These are phyloP conservation scores for Altica lythri DNA, from an alignment of 2,888 invertebrate species.

Conservation along the genomic window DNA sequence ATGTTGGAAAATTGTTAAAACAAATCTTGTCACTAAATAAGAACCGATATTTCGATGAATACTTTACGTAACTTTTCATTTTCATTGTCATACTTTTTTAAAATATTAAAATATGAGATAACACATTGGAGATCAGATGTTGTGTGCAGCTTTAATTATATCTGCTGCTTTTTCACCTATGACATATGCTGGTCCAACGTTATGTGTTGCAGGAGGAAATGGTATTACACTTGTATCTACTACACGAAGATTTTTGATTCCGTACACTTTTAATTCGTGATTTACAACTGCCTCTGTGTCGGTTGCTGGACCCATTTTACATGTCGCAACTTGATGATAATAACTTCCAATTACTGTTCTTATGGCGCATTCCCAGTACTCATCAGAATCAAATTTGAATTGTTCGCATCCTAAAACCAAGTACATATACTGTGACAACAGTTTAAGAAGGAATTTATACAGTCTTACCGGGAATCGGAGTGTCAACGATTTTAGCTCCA, in stretches of 20 bases:
- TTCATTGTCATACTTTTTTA: no score
- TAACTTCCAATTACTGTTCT: slow-evolving; percentile 57
- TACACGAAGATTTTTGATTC: slow-evolving; percentile 59
- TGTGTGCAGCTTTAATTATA: slow-evolving; percentile 53
- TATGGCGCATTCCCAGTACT: slow-evolving; percentile 61
- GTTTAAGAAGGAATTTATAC: neutral
- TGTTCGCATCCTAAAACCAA: slow-evolving; percentile 56
- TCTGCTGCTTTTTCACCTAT: slow-evolving; percentile 63
- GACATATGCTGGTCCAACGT: slow-evolving; percentile 61
- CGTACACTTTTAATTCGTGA: slow-evolving; percentile 59
- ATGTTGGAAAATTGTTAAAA: no score
- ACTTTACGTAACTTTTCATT: no score
- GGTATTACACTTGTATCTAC: slow-evolving; percentile 64
- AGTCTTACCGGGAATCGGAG: slow-evolving; percentile 35
- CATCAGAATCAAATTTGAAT: slow-evolving; percentile 55
- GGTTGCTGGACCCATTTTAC: slow-evolving; percentile 60
- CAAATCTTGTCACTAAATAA: no score
- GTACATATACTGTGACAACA: neutral
- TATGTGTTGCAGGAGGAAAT: slow-evolving; percentile 59
- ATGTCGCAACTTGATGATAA: slow-evolving; percentile 62
- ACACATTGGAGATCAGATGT: no score
- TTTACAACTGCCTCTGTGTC: slow-evolving; percentile 64
- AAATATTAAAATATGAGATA: no score
- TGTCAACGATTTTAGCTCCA: slow-evolving; percentile 30
- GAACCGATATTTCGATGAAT: no score